These are phyloP conservation scores for Macrotrachela quadricornifera DNA, from an alignment of 1,140 invertebrate genomes.

Conservation along the genomic window DNA sequence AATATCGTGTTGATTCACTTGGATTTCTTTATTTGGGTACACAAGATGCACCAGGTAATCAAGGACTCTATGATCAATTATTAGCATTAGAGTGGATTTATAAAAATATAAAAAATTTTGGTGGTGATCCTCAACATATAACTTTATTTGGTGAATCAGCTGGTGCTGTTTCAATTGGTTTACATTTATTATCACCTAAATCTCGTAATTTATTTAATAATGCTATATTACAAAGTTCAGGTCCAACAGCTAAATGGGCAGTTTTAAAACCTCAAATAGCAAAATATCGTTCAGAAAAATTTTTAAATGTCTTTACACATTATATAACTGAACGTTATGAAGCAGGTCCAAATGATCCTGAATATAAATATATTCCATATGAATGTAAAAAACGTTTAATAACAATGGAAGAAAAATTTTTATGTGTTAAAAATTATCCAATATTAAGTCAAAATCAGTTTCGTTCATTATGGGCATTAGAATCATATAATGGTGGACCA, in stretches of 20 bases:
- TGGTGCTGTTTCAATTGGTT: slow-evolving; percentile 69
- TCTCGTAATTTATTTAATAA: slow-evolving; percentile 62
- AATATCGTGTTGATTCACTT: slow-evolving; percentile 63
- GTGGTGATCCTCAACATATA: slow-evolving; percentile 74
- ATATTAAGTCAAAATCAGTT: no score
- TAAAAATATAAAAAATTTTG: slow-evolving; percentile 73
- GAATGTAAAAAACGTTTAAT: no score
- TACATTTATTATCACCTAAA: slow-evolving; percentile 71
- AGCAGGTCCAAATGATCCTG: no score
- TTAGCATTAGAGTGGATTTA: slow-evolving; percentile 54
- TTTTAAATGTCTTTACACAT: no score
- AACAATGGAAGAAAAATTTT: no score
- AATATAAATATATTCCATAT: no score
- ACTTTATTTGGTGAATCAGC: slow-evolving; percentile 67
- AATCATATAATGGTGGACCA: no score
- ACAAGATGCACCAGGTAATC: slow-evolving; percentile 71
- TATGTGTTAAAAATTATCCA: no score
- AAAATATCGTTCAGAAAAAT: no score
- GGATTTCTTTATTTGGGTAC: slow-evolving; percentile 78
- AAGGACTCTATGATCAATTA: slow-evolving; percentile 74
- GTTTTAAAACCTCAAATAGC: slow-evolving; percentile 40
- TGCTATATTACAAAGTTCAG: slow-evolving; percentile 40
- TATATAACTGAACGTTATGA: no score
- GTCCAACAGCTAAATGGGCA: slow-evolving; percentile 63
- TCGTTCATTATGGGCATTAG: no score